A percentile compares a stretch with the other conserved stretches of the same genome.
Conservation (phyloP, 2,888 invertebrate species). For the Emmelina monodactyla region DNA sequence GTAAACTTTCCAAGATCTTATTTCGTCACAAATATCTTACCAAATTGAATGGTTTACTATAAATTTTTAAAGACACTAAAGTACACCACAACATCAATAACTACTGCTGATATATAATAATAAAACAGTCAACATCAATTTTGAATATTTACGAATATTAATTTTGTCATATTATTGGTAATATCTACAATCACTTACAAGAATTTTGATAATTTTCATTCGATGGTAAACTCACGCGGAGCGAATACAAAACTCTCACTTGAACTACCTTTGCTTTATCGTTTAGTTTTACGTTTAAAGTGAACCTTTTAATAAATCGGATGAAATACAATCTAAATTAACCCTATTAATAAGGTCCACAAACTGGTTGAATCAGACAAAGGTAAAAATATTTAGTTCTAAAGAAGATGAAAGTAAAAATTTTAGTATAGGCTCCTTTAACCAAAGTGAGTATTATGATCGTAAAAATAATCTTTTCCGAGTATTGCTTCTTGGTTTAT, state of each 20-base stretch:
- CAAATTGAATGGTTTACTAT: conserved; percentile 39
- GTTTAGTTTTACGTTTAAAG: not conserved
- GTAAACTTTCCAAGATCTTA: too few species aligned
- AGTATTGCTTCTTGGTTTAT: conserved; percentile 64
- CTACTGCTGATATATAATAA: conserved; percentile 63
- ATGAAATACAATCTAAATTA: too few species aligned
- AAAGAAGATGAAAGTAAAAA: not conserved
- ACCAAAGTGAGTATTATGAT: conserved; percentile 39
- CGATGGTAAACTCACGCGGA: conserved; percentile 34
- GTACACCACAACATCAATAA: conserved; percentile 68
- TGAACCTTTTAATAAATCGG: too few species aligned
- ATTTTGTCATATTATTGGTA: conserved; percentile 58
- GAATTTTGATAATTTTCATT: conserved; percentile 33
- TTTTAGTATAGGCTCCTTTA: conserved; percentile 31
- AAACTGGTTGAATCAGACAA: not conserved
- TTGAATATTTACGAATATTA: conserved; percentile 55
- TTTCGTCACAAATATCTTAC: too few species aligned
- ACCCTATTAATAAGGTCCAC: not conserved
- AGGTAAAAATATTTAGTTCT: not conserved
- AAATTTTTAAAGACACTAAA: conserved; percentile 51
- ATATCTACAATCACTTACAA: conserved; percentile 56
- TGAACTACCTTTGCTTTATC: not conserved
- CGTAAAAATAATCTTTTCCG: conserved; percentile 57
- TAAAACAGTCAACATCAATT: conserved; percentile 69
- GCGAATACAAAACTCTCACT: conserved; percentile 26